Evolutionary conservation across 2,888 invertebrate species (phyloP).

Genomic region (Apamea crenata): DNA sequence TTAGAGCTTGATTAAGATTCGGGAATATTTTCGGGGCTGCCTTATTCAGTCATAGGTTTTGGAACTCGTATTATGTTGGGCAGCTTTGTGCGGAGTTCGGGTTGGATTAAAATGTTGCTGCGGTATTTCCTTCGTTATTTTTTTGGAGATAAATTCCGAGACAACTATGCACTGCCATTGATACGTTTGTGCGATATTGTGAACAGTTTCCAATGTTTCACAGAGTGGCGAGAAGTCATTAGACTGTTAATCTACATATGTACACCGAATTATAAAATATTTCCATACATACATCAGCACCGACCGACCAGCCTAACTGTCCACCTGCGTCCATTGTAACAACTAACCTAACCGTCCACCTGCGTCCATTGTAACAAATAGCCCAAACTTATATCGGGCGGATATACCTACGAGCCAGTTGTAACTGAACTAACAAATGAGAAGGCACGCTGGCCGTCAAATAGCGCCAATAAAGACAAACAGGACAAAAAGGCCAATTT

Average conservation of each 20-base stretch:
- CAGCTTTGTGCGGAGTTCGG: constrained; percentile 24
- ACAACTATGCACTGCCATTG: constrained; percentile 6
- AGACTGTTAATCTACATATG: neutral
- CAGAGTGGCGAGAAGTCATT: neutral
- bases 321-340: neutral
- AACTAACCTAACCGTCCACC: neutral
- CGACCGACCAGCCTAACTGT: neutral
- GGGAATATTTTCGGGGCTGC: constrained; percentile 60
- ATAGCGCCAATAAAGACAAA: constrained; percentile 49
- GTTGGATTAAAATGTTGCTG: constrained; percentile 49
- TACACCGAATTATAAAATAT: constrained; percentile 1
- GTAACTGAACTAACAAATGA: constrained; percentile 60
- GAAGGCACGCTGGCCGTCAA: constrained; percentile 26
- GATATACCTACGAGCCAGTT: constrained; percentile 41
- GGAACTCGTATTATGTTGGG: constrained; percentile 52
- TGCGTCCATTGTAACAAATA: constrained; percentile 31
- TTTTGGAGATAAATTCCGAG: neutral
- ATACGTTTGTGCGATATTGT: constrained; percentile 7
- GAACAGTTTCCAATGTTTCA: constrained; percentile 2
- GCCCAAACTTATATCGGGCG: constrained; percentile 37
- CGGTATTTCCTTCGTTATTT: constrained; percentile 36
- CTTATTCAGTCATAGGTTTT: constrained; percentile 61
- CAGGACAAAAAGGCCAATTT: constrained; percentile 63
- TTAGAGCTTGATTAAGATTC: constrained; percentile 71
- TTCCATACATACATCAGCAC: neutral